Evolutionary conservation across 2,888 invertebrate species (phyloP).

Genomic region (Euphydryas editha): DNA sequence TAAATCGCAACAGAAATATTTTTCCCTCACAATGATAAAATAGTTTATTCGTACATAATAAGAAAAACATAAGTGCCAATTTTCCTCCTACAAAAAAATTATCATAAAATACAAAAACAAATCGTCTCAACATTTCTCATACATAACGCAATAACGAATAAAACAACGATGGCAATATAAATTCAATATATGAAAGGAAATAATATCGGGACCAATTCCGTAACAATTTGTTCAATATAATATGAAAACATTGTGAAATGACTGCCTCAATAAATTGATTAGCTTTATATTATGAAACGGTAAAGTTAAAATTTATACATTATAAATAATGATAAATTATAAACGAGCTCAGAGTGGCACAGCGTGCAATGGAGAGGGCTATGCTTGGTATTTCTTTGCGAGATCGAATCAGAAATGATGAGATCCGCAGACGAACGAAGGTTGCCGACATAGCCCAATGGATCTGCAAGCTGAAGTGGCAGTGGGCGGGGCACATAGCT

Average conservation of each 20-base stretch:
- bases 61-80: conserved; percentile 5
- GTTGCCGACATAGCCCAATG: no score
- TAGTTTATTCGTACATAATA: conserved; percentile 1
- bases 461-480: no score
- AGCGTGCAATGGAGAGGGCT: no score
- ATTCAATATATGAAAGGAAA: conserved; percentile 29
- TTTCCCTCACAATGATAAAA: not conserved
- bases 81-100: conserved; percentile 4
- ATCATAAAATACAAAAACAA: conserved; percentile 11
- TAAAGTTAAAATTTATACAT: not conserved
- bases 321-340: no score
- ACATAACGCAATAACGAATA: conserved; percentile 22
- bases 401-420: no score
- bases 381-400: no score
- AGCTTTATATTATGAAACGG: conserved; percentile 12
- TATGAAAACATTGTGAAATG: conserved; percentile 13
- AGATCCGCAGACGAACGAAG: no score
- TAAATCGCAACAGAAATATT: not conserved
- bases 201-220: conserved; percentile 25
- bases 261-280: conserved; percentile 11
- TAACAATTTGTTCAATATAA: conserved; percentile 20
- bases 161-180: conserved; percentile 24
- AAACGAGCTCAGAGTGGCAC: no score
- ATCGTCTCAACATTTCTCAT: conserved; percentile 15
- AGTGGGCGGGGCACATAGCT: no score